phyloP scores from a whole-genome alignment of 2,113 vertebrate species.

The Xiphias gladius region DNA sequence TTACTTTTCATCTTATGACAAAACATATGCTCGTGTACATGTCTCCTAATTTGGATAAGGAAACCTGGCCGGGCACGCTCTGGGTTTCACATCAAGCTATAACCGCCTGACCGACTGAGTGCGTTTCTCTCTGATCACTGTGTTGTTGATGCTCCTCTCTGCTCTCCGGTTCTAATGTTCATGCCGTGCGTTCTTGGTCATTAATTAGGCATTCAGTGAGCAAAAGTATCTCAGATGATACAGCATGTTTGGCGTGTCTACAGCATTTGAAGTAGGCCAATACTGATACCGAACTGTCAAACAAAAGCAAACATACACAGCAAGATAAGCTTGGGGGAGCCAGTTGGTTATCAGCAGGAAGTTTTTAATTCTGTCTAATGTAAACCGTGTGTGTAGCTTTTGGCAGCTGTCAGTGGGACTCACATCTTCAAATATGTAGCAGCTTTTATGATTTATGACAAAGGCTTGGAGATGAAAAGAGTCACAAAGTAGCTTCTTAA shows the following conservation, averaged over 20 bases:
- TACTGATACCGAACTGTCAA: slow-evolving; percentile 69
- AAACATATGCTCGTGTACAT: background rate
- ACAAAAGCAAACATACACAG: slow-evolving; percentile 67
- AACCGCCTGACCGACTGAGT: background rate
- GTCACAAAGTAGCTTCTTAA: background rate
- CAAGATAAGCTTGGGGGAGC: slow-evolving; percentile 40
- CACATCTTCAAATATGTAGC: slow-evolving; percentile 35
- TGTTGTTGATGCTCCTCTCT: background rate
- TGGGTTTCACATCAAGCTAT: background rate
- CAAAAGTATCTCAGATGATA: slow-evolving; percentile 18
- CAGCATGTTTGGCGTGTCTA: slow-evolving; percentile 16
- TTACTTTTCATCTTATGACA: slow-evolving; percentile 20
- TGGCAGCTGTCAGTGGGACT: slow-evolving; percentile 41
- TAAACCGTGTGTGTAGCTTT: slow-evolving; percentile 69
- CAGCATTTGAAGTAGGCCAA: slow-evolving; percentile 27
- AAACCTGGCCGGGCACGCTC: background rate
- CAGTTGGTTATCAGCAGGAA: slow-evolving; percentile 57
- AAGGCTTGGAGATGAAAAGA: slow-evolving; percentile 17
- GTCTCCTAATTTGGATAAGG: background rate
- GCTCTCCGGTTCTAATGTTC: background rate
- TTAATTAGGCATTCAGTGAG: slow-evolving; percentile 35
- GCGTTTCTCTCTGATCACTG: background rate
- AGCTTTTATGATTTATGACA: slow-evolving; percentile 19
- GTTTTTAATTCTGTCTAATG: slow-evolving; percentile 58
- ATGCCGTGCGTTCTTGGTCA: slow-evolving; percentile 7